phyloP scores from a whole-genome alignment of 1,140 invertebrate species.

The Drosophila yakuba region DNA sequence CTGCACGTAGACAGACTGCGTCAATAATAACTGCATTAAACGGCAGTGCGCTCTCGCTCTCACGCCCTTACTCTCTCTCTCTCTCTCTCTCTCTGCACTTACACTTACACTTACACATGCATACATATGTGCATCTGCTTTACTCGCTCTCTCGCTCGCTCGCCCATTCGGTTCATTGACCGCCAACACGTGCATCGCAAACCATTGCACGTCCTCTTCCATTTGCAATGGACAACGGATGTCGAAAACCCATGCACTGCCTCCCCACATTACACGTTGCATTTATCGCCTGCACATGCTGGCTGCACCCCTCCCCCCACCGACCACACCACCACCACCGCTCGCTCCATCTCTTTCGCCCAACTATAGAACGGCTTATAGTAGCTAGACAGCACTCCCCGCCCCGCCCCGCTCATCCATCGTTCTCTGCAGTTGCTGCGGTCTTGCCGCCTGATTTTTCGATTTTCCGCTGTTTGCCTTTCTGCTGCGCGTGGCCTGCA shows the following conservation, averaged over 20 bases:
- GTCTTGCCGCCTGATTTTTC: conserved; percentile 12
- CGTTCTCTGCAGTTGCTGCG: conserved; percentile 6
- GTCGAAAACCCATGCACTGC: conserved; percentile 66
- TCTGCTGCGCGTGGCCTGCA: conserved; percentile 67
- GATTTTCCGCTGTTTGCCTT: conserved; percentile 63
- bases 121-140: neutral
- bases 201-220: conserved; percentile 69
- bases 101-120: neutral
- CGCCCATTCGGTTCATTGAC: conserved; percentile 70
- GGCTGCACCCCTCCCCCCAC: neutral
- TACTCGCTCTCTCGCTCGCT: conserved; percentile 12
- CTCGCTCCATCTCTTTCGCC: conserved; percentile 23
- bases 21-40: conserved; percentile 79
- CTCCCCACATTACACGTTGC: conserved; percentile 66
- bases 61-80: neutral
- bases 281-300: conserved; percentile 79
- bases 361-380: conserved; percentile 60
- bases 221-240: conserved; percentile 13
- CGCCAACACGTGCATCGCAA: conserved; percentile 73
- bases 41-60: conserved; percentile 20
- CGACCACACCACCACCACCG: neutral
- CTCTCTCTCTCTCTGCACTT: conserved; percentile 22
- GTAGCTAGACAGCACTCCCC: conserved; percentile 39
- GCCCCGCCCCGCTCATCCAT: too few species aligned
- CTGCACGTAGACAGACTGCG: conserved; percentile 68